Percentiles rank a stretch among this genome's conserved stretches.
phyloP scores from a whole-genome alignment of 2,113 vertebrate species.

The Xenopus laevis region DNA sequence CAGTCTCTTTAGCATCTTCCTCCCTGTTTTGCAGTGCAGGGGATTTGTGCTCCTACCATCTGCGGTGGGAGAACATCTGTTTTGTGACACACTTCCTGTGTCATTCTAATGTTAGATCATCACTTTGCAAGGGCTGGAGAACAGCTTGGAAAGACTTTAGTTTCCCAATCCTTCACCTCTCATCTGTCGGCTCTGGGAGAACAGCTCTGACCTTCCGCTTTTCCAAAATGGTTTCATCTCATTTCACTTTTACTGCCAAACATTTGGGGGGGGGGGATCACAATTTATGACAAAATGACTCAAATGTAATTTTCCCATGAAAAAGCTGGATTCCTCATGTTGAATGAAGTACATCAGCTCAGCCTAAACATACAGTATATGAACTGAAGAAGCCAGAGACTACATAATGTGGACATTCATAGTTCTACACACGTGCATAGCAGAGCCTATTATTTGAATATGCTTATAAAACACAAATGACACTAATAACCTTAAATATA shows the following conservation, averaged over 20 bases:
- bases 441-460: too few relatives aligned
- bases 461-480: too few relatives aligned
- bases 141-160: conserved; percentile 44
- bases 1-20: background rate
- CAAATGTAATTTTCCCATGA: conserved; percentile 19
- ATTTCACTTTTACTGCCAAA: conserved; percentile 42
- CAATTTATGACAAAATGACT: conserved; percentile 29
- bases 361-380: background rate
- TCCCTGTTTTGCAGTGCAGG: conserved; percentile 1
- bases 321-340: conserved; percentile 10
- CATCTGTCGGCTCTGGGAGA: conserved; percentile 37
- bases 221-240: conserved; percentile 32
- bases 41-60: conserved; percentile 15
- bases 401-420: too few relatives aligned
- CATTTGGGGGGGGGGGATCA: background rate
- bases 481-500: too few relatives aligned
- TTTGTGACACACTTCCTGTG: conserved; percentile 32
- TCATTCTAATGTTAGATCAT: conserved; percentile 29
- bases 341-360: background rate
- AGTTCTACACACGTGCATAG: too few relatives aligned
- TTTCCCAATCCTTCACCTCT: conserved; percentile 27
- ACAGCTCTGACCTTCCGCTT: conserved; percentile 40
- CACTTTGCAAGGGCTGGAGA: conserved; percentile 15
- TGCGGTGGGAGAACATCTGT: conserved; percentile 23
- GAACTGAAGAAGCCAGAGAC: background rate